Evolutionary conservation across 2,888 invertebrate species (phyloP).

Genomic region (Athetis lepigone): DNA sequence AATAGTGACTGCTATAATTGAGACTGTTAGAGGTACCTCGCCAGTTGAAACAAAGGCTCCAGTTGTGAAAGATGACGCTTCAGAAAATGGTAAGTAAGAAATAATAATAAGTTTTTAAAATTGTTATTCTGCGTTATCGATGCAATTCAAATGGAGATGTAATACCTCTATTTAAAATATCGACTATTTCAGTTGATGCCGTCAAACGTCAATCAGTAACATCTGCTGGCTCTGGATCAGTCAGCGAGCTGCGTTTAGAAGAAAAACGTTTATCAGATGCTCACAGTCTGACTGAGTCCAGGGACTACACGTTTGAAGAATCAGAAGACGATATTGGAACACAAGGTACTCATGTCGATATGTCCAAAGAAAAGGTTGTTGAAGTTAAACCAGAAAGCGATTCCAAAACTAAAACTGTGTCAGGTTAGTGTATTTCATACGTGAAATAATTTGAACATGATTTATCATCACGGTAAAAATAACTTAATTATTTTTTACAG

Average conservation of each 20-base stretch:
- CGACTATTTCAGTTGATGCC: constrained; percentile 74
- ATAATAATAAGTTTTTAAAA: neutral
- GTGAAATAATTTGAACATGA: neutral
- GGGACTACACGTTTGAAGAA: constrained; percentile 89
- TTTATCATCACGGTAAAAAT: neutral
- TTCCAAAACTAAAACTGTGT: constrained; percentile 68
- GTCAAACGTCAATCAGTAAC: constrained; percentile 86
- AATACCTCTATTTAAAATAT: no score
- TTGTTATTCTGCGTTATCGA: neutral
- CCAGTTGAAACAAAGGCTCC: constrained; percentile 69
- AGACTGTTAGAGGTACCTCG: constrained; percentile 67
- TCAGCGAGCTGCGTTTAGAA: constrained; percentile 84
- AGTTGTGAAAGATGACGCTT: constrained; percentile 71
- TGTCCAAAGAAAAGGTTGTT: constrained; percentile 73
- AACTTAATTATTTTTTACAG: constrained; percentile 63
- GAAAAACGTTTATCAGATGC: constrained; percentile 88
- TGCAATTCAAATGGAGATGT: no score
- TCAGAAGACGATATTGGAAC: constrained; percentile 88
- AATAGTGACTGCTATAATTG: constrained; percentile 62
- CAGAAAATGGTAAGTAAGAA: constrained; percentile 75
- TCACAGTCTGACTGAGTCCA: constrained; percentile 87
- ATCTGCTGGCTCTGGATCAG: constrained; percentile 85
- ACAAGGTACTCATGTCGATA: constrained; percentile 83
- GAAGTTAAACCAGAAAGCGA: constrained; percentile 78
- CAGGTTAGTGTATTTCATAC: constrained; percentile 62